Conservation (phyloP, 2,797 vertebrate species). For the Enteromius paludinosus region DNA sequence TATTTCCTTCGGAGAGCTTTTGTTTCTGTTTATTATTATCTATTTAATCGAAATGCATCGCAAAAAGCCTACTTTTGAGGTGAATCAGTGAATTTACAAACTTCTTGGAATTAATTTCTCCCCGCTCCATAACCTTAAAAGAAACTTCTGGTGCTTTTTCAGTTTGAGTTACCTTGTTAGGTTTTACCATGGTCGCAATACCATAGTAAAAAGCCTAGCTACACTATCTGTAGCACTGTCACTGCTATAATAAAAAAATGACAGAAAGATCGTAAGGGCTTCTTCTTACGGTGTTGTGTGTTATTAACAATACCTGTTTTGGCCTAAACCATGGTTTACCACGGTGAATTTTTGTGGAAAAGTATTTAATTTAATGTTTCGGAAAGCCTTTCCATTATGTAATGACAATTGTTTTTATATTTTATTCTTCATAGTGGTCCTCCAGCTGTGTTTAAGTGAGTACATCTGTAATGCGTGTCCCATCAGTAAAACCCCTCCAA, state of each 20-base stretch:
- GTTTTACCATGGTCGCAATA: not conserved
- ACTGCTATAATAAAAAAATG: not conserved
- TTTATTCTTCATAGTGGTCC: slow-evolving; percentile 23
- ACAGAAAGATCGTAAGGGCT: not conserved
- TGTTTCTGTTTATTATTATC: not conserved
- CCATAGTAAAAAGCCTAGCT: not conserved
- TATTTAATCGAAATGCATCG: not conserved
- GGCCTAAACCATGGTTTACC: not conserved
- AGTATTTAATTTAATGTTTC: not conserved
- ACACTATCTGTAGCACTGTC: too few species aligned
- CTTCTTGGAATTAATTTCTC: not conserved
- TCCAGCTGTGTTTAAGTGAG: slow-evolving; percentile 35
- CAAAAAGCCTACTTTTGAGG: not conserved
- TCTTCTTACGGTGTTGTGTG: too few species aligned
- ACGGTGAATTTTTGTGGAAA: not conserved
- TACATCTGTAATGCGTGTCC: slow-evolving; percentile 11
- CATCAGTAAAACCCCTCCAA: not conserved
- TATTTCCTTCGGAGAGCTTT: not conserved
- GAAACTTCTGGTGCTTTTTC: not conserved
- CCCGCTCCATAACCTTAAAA: not conserved
- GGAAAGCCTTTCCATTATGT: not conserved
- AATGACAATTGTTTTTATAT: slow-evolving; percentile 4
- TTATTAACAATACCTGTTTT: not conserved
- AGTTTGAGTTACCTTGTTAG: not conserved
- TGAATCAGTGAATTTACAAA: not conserved